phyloP scores from a whole-genome alignment of 2,888 invertebrate genomes.

The Lucinisca nassula region DNA sequence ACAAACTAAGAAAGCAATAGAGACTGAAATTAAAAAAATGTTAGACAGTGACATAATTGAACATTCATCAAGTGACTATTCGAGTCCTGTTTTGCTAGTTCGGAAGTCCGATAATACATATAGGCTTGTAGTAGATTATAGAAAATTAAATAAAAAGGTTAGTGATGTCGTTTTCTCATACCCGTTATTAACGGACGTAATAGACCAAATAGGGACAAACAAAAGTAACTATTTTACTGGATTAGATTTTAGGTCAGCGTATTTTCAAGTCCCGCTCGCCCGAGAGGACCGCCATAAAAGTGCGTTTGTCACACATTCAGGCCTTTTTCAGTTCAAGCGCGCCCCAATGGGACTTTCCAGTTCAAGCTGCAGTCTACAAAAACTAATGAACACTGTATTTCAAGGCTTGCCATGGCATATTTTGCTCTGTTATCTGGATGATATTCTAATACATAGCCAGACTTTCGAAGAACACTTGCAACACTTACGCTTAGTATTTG shows the following conservation, averaged over 20 bases:
- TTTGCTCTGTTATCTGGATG: neutral
- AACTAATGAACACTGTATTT: neutral
- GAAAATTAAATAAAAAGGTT: neutral
- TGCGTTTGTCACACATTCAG: neutral
- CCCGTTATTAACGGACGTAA: neutral
- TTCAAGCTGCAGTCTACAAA: neutral
- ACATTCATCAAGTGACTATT: neutral
- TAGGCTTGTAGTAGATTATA: neutral
- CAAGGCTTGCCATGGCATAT: neutral
- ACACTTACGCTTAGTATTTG: neutral
- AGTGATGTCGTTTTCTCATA: neutral
- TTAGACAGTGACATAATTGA: neutral
- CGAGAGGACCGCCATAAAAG: neutral
- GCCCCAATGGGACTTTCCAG: neutral
- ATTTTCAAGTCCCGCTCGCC: neutral
- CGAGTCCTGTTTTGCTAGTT: neutral
- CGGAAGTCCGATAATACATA: neutral
- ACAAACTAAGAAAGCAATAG: neutral
- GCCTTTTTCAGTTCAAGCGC: neutral
- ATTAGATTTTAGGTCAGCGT: neutral
- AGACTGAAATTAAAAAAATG: neutral
- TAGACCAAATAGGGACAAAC: neutral
- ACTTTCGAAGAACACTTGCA: neutral
- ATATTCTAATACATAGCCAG: neutral
- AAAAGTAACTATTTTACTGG: neutral